Evolutionary conservation across 53 echinoderm and acorn worm genomes (phyloP).

Genomic region (Holothuria leucospilota): DNA sequence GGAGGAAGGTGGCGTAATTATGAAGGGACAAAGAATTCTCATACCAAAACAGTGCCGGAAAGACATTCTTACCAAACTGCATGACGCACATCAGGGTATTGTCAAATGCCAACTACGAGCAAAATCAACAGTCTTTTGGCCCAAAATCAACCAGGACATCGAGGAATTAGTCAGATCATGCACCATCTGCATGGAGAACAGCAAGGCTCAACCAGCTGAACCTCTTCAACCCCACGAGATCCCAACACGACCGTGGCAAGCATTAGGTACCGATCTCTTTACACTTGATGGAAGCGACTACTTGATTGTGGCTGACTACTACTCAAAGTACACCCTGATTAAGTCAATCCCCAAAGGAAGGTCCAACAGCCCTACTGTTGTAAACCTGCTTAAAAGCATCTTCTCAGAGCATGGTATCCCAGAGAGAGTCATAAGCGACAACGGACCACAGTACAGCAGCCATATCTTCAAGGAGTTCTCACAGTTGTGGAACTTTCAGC

Average conservation of each 20-base stretch:
- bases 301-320: constrained; percentile 62
- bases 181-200: constrained; percentile 52
- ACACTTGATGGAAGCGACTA: constrained; percentile 39
- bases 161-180: constrained; percentile 48
- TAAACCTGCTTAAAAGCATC: too few species aligned
- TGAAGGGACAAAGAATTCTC: constrained; percentile 63
- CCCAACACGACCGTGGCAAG: constrained; percentile 67
- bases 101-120: constrained; percentile 64
- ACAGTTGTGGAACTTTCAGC: constrained; percentile 40
- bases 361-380: constrained; percentile 54
- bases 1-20: constrained; percentile 48
- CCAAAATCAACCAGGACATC: constrained; percentile 67
- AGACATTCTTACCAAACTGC: constrained; percentile 36
- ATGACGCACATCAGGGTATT: constrained; percentile 68
- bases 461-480: constrained; percentile 36
- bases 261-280: constrained; percentile 59
- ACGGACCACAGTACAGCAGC: constrained; percentile 32
- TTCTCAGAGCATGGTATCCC: constrained; percentile 73
- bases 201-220: constrained; percentile 48
- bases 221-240: constrained; percentile 58
- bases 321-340: constrained; percentile 58
- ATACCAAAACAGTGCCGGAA: constrained; percentile 30
- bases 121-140: constrained; percentile 63
- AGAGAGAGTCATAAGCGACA: constrained; percentile 58
- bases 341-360: constrained; percentile 42